Evolutionary conservation across 2,888 invertebrate species (phyloP), one percentile per base, ranked within the genome.

Genomic region (Chrysotoxum bicinctum): DNA sequence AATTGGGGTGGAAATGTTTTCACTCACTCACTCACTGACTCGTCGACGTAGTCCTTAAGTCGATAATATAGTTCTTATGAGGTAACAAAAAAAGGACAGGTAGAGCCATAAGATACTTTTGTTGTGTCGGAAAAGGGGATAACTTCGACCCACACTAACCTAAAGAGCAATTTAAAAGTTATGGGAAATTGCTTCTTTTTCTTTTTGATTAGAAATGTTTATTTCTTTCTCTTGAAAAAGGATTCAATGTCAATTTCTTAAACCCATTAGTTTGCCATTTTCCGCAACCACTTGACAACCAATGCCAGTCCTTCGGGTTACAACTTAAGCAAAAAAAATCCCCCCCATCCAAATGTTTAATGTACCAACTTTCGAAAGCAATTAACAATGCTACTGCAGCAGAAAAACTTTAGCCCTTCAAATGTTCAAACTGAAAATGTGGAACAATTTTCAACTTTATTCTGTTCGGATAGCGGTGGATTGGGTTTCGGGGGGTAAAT

Each of bases 341-440:
- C 56, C 30, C 72, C 32, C 19, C 40, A 70, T 45, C 48, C 64
- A 64, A 64, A 64, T 70, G 58, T 76, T 70, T 64, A 81, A 76
- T 76, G 56, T 58, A 58, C 48, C 76, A 81, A 70, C 70, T 82
- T 77, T 72, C 43, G 72, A 30, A 50, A 82, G 60, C 77, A 72
- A 82, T 82, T 82, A 82, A 77, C 82, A 77, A 37, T 73, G 82
- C 82, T 68, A 52, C 77, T 82, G 77, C 72, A 77, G 77, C 72
- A 77, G 66, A 72, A 77, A 82, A 82, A 74, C 52, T 72, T 82
- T 60, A 58, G 21, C 43, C 58, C 72, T 68, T 73, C 72, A 68
- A 64, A 66, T 3, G 43, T 58, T 35, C 16, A 58, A 72, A 56
- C 37, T 70, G 77, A 45, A 62, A 78, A 56, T 80, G 56, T 74